phyloP scores from a whole-genome alignment of 2,888 invertebrate genomes.

The Hyalella azteca region DNA sequence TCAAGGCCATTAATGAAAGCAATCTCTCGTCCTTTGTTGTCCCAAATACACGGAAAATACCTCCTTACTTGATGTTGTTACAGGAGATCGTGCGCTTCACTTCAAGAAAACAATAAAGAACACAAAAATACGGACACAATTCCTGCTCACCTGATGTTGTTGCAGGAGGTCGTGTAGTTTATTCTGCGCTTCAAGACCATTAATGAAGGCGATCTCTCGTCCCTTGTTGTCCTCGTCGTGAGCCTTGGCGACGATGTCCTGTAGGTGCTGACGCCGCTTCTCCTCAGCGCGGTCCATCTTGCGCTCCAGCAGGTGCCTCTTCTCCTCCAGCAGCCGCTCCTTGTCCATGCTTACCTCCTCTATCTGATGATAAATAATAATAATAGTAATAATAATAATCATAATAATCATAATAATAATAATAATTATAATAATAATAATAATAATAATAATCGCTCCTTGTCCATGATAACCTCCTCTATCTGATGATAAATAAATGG shows the following conservation, averaged over 20 bases:
- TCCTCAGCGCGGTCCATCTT: conserved; percentile 79
- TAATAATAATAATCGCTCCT: too few species aligned
- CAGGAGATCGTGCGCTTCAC: not conserved
- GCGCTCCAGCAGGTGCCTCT: conserved; percentile 64
- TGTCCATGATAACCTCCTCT: too few species aligned
- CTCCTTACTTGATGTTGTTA: not conserved
- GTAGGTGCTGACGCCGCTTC: conserved; percentile 78
- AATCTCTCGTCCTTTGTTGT: conserved; percentile 94
- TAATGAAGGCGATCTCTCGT: conserved; percentile 97
- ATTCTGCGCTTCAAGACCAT: conserved; percentile 92
- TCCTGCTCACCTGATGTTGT: conserved; percentile 73
- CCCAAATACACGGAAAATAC: too few species aligned
- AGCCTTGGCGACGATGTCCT: conserved; percentile 84
- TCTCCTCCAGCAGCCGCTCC: conserved; percentile 81
- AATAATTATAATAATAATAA: too few species aligned
- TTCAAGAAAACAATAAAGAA: not conserved
- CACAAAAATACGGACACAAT: conserved; percentile 62
- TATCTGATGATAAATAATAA: too few species aligned
- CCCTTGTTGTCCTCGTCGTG: conserved; percentile 97
- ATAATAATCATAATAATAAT: too few species aligned
- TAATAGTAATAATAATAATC: too few species aligned
- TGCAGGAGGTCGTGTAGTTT: conserved; percentile 89
- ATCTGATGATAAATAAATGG: too few species aligned
- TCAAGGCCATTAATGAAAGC: conserved; percentile 96
- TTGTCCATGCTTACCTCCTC: conserved; percentile 76